Conservation (phyloP, 2,888 invertebrate species). For the Synergus itoensis region DNA sequence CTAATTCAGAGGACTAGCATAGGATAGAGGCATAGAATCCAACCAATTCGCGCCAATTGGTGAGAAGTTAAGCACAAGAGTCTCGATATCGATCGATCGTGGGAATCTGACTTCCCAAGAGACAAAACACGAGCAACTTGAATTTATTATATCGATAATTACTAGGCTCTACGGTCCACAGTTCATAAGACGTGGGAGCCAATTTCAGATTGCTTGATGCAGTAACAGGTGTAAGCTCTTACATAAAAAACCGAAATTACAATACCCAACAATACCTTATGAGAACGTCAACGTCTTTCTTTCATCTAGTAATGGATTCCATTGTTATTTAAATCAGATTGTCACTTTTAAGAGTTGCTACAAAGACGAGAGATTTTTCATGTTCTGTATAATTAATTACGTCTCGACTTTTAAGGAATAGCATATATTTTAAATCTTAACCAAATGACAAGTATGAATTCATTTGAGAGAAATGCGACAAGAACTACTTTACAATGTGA, state of each 20-base stretch:
- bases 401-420: not conserved
- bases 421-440: not conserved
- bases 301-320: not conserved
- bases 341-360: not conserved
- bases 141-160: conserved; percentile 34
- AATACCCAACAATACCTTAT: not conserved
- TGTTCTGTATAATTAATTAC: not conserved
- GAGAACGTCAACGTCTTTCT: not conserved
- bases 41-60: not conserved
- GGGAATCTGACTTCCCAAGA: not conserved
- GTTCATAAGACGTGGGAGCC: not conserved
- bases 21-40: not conserved
- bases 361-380: not conserved
- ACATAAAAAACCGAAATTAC: not conserved
- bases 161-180: not conserved
- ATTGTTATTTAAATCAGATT: conserved; percentile 2
- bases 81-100: conserved; percentile 18
- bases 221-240: conserved; percentile 36
- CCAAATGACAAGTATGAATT: not conserved
- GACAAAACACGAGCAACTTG: not conserved
- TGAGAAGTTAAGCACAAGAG: not conserved
- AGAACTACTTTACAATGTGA: conserved; percentile 17
- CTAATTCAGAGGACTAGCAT: not conserved
- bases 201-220: conserved; percentile 13
- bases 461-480: not conserved